Percentiles rank a stretch among this genome's conserved stretches.
phyloP scores from a whole-genome alignment of 2,888 invertebrate species.

The Listrodromus nycthemerus region DNA sequence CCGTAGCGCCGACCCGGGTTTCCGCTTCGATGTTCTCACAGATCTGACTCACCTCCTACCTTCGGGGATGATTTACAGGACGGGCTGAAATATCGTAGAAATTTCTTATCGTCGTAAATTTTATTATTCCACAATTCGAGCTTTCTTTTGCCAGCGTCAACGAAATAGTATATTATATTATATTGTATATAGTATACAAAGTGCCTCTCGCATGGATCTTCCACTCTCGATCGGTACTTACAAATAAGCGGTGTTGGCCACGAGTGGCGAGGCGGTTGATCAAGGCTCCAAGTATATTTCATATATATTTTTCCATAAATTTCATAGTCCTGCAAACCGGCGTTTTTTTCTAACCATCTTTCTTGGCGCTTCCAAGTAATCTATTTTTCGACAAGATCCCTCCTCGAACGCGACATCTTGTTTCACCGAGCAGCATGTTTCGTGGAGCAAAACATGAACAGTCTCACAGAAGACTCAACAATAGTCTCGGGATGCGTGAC shows the following conservation, averaged over 20 bases:
- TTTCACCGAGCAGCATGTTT: not conserved
- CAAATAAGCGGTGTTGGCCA: not conserved
- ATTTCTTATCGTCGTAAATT: not conserved
- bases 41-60: not conserved
- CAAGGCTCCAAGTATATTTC: no score
- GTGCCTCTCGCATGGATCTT: slow-evolving; percentile 71
- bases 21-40: slow-evolving; percentile 6
- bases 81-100: not conserved
- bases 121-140: not conserved
- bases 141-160: not conserved
- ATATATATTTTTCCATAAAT: no score
- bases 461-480: not conserved
- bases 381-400: not conserved
- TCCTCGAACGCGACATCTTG: not conserved
- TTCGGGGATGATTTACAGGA: slow-evolving; percentile 4
- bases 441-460: not conserved
- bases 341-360: no score
- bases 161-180: not conserved
- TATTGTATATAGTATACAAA: slow-evolving; percentile 59
- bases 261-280: no score
- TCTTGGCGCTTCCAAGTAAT: no score
- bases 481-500: not conserved
- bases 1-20: not conserved
- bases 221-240: not conserved
- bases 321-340: no score